A percentile compares a stretch with the other conserved stretches of the same genome.
phyloP scores from a whole-genome alignment of 2,888 invertebrate genomes.

The Eupithecia pulchellata region DNA sequence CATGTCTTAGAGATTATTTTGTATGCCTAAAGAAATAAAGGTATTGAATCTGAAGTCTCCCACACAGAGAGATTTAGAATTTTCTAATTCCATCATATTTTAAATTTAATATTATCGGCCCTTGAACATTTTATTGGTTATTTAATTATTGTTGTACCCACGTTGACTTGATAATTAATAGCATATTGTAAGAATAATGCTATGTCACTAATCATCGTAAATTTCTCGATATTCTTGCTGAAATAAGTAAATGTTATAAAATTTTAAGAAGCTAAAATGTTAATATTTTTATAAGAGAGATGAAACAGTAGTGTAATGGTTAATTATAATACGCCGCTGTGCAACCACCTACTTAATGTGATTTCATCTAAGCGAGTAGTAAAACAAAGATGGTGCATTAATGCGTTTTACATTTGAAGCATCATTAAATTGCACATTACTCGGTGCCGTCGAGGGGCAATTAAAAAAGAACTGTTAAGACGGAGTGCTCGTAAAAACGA shows the following conservation, averaged over 20 bases:
- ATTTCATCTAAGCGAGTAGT: slow-evolving; percentile 66
- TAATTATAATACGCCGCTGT: slow-evolving; percentile 15
- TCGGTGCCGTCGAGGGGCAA: slow-evolving; percentile 76
- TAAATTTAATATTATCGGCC: neutral
- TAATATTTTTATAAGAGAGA: neutral
- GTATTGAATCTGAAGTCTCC: too few species aligned
- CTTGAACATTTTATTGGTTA: neutral
- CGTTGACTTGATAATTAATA: neutral
- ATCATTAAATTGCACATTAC: slow-evolving; percentile 83
- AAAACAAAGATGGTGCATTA: slow-evolving; percentile 80
- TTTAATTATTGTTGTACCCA: neutral
- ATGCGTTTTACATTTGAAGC: slow-evolving; percentile 83
- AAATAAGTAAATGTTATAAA: neutral
- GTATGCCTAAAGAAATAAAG: too few species aligned
- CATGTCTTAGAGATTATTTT: too few species aligned
- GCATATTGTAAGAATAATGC: neutral
- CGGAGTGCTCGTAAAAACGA: slow-evolving; percentile 75
- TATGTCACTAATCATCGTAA: neutral
- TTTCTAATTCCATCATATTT: neutral
- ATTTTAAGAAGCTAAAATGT: neutral
- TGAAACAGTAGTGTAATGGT: neutral
- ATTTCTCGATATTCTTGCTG: neutral
- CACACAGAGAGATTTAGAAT: neutral
- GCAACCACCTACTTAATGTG: slow-evolving; percentile 49
- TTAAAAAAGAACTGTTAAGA: slow-evolving; percentile 83